Evolutionary conservation across 2,113 vertebrate species (phyloP).

Genomic region (Sylvietta virens): DNA sequence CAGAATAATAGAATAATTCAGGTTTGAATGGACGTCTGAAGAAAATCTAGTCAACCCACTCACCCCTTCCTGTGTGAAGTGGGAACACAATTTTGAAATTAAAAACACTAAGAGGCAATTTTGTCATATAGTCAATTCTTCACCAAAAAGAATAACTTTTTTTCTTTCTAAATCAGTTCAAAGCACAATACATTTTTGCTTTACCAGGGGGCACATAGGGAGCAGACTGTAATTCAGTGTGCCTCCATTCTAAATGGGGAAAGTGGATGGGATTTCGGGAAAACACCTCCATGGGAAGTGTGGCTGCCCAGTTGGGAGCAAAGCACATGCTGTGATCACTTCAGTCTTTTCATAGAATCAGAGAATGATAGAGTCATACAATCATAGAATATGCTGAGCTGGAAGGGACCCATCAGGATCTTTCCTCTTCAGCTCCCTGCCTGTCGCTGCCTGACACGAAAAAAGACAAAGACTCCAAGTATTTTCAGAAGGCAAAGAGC

Average conservation of each 20-base stretch:
- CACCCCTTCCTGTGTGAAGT: background rate
- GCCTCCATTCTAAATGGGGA: background rate
- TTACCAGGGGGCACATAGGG: accelerated
- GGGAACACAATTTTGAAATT: background rate
- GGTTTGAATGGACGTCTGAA: background rate
- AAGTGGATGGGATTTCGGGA: background rate
- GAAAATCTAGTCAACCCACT: background rate
- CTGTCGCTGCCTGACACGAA: no score
- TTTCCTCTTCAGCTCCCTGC: no score
- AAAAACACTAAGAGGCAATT: background rate
- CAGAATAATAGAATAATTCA: background rate
- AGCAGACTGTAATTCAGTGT: background rate
- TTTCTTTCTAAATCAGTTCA: background rate
- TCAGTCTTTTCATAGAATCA: background rate
- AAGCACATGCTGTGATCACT: background rate
- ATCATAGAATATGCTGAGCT: background rate
- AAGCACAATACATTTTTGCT: background rate
- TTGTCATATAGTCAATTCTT: background rate
- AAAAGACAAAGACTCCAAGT: no score
- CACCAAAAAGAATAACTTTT: background rate
- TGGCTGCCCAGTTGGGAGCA: background rate
- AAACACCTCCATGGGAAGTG: background rate
- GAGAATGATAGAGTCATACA: background rate
- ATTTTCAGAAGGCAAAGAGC: no score
- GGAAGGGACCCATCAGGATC: background rate